Evolutionary conservation across 2,888 invertebrate genomes (phyloP).

Genomic region (Pharmacophagus antenor): DNA sequence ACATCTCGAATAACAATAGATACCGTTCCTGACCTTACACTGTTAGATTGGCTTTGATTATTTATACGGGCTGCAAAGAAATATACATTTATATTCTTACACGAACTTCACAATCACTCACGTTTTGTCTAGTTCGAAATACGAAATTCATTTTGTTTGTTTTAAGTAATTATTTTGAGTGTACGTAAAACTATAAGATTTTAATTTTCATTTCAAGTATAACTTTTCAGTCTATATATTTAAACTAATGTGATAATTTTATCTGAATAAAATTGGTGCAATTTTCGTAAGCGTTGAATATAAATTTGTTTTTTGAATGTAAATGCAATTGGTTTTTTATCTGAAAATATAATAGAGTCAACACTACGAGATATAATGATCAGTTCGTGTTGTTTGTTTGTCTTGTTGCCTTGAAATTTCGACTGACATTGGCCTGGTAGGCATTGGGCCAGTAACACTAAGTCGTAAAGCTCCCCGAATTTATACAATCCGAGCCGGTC

Average conservation of each 20-base stretch:
- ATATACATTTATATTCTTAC: conserved; percentile 10
- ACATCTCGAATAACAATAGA: conserved; percentile 58
- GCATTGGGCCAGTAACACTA: conserved; percentile 30
- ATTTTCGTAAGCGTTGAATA: no score
- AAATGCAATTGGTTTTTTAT: not conserved
- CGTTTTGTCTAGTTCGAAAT: conserved; percentile 18
- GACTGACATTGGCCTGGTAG: conserved; percentile 31
- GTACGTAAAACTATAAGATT: no score
- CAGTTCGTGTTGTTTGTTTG: conserved; percentile 27
- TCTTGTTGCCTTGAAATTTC: conserved; percentile 30
- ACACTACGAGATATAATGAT: conserved; percentile 6
- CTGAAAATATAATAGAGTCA: not conserved
- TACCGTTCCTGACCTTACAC: conserved; percentile 50
- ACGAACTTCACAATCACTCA: conserved; percentile 7
- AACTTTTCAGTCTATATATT: no score
- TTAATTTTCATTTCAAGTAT: not conserved
- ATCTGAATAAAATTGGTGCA: no score
- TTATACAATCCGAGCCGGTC: conserved; percentile 26
- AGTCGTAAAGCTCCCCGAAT: conserved; percentile 32
- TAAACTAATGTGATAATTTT: no score
- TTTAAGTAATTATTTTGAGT: no score
- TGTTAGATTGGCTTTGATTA: conserved; percentile 24
- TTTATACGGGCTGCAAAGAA: conserved; percentile 16
- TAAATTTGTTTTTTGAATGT: not conserved
- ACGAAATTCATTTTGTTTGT: conserved; percentile 5